Evolutionary conservation across 2,797 vertebrate genomes (phyloP), one percentile per base, ranked within the genome.

Genomic region (Clamator glandarius): DNA sequence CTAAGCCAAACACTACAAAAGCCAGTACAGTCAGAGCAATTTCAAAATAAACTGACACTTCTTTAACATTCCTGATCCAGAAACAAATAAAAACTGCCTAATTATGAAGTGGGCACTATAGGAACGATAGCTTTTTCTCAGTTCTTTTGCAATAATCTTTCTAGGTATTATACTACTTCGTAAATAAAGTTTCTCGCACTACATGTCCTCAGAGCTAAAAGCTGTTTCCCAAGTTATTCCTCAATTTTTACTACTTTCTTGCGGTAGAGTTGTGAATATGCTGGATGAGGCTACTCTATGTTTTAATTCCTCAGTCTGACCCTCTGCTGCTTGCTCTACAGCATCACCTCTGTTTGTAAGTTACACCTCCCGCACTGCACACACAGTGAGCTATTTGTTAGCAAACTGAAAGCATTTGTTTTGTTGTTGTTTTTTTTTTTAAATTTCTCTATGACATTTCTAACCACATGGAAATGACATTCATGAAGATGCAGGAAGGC

Each of bases 401-500:
- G 59, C 57, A 77, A 81, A 69, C 15, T 1, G 3, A 76, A 31
- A 55, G 20, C 0, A 0, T 31, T 10, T n/a, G n/a, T n/a, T n/a
- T n/a, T n/a, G n/a, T n/a, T n/a, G n/a, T n/a, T n/a, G n/a, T n/a
- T 39, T 29, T 62, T 80, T 83, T 26, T 0, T 26, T 0, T 3
- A 17, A 4, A 23, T 78, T 86, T 77, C 89, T 59, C 69, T 69
- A 15, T n/a, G 54, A 73, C 48, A 82, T 77, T 86, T 76, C 44
- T 86, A 86, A 69, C 63, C 26, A 18, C 57, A 84, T 51, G 87
- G 85, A 82, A 93, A 92, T 61, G 8, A 76, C 89, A 80, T 87
- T 82, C 57, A 61, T 5, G 5, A 91, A 93, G 77, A 46, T 4
- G 33, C 80, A 86, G 63, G 85, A 92, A 93, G 19, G 50, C 75